These are phyloP conservation scores for Cairina moschata DNA, from an alignment of 2,113 vertebrate genomes.

Conservation along the genomic window DNA sequence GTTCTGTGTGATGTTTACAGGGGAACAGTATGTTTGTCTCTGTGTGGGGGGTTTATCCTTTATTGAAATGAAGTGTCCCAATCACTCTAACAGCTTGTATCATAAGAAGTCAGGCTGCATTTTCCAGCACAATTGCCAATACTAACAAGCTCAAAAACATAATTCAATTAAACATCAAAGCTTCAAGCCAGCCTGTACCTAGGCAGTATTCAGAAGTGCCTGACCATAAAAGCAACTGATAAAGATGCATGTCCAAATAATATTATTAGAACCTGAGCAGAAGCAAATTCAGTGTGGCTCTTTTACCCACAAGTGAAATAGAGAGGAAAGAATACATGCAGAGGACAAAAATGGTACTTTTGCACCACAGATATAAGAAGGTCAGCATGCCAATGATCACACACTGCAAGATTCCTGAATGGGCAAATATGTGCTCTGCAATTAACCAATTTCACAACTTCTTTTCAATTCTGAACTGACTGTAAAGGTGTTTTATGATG, in stretches of 20 bases:
- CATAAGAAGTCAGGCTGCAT: neutral
- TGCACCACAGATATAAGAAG: fast-evolving
- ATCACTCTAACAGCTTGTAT: neutral
- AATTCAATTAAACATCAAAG: conserved; percentile 46
- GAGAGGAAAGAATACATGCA: neutral
- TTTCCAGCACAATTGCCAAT: neutral
- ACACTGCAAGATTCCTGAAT: neutral
- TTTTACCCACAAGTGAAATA: neutral
- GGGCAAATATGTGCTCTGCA: neutral
- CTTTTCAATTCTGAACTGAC: neutral
- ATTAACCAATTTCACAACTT: neutral
- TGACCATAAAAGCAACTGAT: conserved; percentile 10
- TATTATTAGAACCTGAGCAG: conserved; percentile 32
- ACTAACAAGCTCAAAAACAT: neutral
- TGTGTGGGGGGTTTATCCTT: neutral
- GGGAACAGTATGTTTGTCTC: neutral
- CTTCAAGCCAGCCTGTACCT: conserved; percentile 23
- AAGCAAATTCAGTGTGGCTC: neutral
- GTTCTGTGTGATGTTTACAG: neutral
- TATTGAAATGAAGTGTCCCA: neutral
- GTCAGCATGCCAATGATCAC: neutral
- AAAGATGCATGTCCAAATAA: neutral
- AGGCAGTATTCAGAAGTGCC: neutral
- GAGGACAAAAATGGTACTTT: conserved; percentile 4
- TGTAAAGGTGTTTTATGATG: neutral